A percentile compares a stretch with the other conserved stretches of the same genome.
Evolutionary conservation across 2,113 vertebrate genomes (phyloP).

Genomic region (Xyliphius kryptos): DNA sequence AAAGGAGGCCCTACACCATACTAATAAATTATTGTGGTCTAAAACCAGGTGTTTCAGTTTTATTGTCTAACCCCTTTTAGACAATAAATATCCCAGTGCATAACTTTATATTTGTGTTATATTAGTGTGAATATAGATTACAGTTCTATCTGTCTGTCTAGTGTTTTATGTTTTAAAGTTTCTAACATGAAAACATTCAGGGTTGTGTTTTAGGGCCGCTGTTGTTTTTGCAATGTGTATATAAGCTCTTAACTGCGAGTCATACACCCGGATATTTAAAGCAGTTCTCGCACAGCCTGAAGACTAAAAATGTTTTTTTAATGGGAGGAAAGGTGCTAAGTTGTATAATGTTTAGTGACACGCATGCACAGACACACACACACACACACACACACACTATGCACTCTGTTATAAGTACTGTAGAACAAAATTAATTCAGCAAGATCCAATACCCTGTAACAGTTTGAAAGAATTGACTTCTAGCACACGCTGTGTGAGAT

Average conservation of each 20-base stretch:
- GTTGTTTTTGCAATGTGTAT: not conserved
- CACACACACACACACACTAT: no score
- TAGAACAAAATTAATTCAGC: not conserved
- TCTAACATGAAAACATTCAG: not conserved
- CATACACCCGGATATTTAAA: not conserved
- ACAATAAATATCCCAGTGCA: no score
- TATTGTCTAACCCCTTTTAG: no score
- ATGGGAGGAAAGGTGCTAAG: constrained; percentile 1
- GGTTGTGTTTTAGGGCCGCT: not conserved
- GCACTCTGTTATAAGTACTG: not conserved
- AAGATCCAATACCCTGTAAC: not conserved
- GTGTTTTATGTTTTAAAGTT: not conserved
- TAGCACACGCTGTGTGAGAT: not conserved
- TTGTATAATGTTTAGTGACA: not conserved
- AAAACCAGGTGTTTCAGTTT: no score
- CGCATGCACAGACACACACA: not conserved
- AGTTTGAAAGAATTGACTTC: not conserved
- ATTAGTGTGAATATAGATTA: not conserved
- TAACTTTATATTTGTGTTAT: not conserved
- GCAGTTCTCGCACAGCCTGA: not conserved
- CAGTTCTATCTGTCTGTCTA: not conserved
- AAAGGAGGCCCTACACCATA: no score
- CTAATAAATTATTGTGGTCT: no score
- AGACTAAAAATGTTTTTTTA: not conserved
- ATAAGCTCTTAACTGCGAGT: not conserved